Conservation (phyloP, 2,888 invertebrate species). For the Andrena hattorfiana region DNA sequence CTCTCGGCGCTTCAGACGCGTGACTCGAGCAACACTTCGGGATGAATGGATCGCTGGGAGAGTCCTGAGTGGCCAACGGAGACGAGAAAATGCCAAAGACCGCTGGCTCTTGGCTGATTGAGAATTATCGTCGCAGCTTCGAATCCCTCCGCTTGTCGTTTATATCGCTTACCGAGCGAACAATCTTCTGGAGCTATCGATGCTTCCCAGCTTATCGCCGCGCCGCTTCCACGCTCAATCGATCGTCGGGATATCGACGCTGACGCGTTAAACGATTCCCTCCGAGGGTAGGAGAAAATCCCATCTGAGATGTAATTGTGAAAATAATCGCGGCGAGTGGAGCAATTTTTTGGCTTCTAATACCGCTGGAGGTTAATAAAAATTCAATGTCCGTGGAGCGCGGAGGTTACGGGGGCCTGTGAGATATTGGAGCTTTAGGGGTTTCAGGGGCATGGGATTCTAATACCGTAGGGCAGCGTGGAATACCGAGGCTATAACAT, state of each 20-base stretch:
- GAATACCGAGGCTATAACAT: too few relatives aligned
- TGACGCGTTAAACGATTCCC: conserved; percentile 41
- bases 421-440: too few relatives aligned
- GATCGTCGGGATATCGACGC: conserved; percentile 39
- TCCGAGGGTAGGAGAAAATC: background rate
- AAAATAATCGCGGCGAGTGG: background rate
- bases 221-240: conserved; percentile 20
- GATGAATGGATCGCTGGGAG: conserved; percentile 51
- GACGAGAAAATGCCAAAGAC: conserved; percentile 48
- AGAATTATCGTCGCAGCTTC: conserved; percentile 72
- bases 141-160: conserved; percentile 60
- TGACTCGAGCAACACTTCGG: conserved; percentile 38
- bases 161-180: conserved; percentile 70
- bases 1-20: conserved; percentile 4
- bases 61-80: conserved; percentile 39
- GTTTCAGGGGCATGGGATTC: too few relatives aligned
- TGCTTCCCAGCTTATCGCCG: conserved; percentile 28
- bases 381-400: background rate
- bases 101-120: conserved; percentile 65
- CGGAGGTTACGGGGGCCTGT: too few relatives aligned
- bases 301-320: background rate
- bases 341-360: background rate
- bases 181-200: conserved; percentile 39
- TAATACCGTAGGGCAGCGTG: too few relatives aligned
- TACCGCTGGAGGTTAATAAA: background rate